phyloP scores from a whole-genome alignment of 1,140 invertebrate species.

The Telenomus remus region DNA sequence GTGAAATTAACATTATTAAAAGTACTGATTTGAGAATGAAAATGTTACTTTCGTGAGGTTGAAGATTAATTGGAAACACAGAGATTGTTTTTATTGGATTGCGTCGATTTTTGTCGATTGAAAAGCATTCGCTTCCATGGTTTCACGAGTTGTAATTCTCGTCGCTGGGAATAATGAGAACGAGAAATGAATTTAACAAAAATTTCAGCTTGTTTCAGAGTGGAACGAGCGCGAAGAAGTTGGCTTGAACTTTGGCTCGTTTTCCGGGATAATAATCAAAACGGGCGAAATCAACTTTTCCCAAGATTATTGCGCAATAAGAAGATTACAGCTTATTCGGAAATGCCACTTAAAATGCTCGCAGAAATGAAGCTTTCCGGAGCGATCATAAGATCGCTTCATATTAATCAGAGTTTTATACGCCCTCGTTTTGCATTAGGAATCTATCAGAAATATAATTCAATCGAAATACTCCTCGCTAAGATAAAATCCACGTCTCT shows the following conservation, averaged over 20 bases:
- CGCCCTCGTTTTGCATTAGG: too few relatives aligned
- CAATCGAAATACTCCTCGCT: too few relatives aligned
- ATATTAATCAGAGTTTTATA: too few relatives aligned
- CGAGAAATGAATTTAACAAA: slow-evolving; percentile 1
- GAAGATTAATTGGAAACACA: too few relatives aligned
- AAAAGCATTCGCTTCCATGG: neutral
- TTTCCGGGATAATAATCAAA: slow-evolving; percentile 12
- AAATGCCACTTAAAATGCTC: slow-evolving; percentile 1
- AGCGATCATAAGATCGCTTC: too few relatives aligned
- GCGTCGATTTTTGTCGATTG: neutral
- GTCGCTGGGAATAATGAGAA: neutral
- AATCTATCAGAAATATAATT: too few relatives aligned
- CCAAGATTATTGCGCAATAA: slow-evolving; percentile 3
- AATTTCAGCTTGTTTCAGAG: slow-evolving; percentile 2
- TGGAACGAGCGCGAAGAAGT: slow-evolving; percentile 1
- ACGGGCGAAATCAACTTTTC: slow-evolving; percentile 1
- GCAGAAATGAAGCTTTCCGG: too few relatives aligned
- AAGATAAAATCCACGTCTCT: too few relatives aligned
- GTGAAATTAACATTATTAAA: too few relatives aligned
- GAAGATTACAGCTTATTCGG: slow-evolving; percentile 5
- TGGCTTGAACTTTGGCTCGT: slow-evolving; percentile 8
- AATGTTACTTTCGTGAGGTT: too few relatives aligned
- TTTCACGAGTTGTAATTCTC: neutral
- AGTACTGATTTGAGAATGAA: too few relatives aligned
- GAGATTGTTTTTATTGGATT: neutral